Evolutionary conservation across 2,797 vertebrate genomes (phyloP).

Genomic region (Acanthurus tractus): DNA sequence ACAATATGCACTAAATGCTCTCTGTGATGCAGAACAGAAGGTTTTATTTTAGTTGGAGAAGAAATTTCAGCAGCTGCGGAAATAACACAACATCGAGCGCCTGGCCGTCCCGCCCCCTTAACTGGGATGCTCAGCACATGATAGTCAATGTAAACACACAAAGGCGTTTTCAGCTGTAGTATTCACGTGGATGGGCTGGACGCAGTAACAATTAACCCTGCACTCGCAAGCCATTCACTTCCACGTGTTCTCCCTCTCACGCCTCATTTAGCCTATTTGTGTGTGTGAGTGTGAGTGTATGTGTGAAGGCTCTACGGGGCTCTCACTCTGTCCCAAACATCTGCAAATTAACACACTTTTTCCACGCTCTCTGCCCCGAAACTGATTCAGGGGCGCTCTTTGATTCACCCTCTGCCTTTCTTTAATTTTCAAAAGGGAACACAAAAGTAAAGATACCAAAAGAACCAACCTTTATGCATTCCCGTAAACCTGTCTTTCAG

Average conservation of each 20-base stretch:
- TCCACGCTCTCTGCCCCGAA: conserved; percentile 15
- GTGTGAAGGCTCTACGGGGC: conserved; percentile 47
- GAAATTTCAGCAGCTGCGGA: conserved; percentile 45
- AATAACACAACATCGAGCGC: conserved; percentile 42
- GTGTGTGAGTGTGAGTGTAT: conserved; percentile 2
- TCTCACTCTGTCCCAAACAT: conserved; percentile 71
- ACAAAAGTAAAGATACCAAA: conserved; percentile 51
- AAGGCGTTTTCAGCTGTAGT: conserved; percentile 78
- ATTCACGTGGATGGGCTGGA: conserved; percentile 79
- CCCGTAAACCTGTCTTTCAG: conserved; percentile 99
- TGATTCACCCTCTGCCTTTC: background rate
- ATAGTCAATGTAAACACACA: conserved; percentile 83
- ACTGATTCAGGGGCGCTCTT: conserved; percentile 35
- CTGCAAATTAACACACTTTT: conserved; percentile 71
- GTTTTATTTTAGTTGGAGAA: conserved; percentile 16
- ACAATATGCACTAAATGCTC: conserved; percentile 33
- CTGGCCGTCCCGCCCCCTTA: conserved; percentile 71
- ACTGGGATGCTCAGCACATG: conserved; percentile 64
- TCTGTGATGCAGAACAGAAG: conserved; percentile 14
- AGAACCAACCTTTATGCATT: conserved; percentile 97
- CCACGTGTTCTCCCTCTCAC: conserved; percentile 70
- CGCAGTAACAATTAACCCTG: conserved; percentile 74
- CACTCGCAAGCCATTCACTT: conserved; percentile 54
- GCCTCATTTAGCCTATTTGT: conserved; percentile 6
- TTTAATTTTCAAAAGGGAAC: background rate